Evolutionary conservation across 2,113 vertebrate genomes (phyloP).

Genomic region (Pterophyllum scalare): DNA sequence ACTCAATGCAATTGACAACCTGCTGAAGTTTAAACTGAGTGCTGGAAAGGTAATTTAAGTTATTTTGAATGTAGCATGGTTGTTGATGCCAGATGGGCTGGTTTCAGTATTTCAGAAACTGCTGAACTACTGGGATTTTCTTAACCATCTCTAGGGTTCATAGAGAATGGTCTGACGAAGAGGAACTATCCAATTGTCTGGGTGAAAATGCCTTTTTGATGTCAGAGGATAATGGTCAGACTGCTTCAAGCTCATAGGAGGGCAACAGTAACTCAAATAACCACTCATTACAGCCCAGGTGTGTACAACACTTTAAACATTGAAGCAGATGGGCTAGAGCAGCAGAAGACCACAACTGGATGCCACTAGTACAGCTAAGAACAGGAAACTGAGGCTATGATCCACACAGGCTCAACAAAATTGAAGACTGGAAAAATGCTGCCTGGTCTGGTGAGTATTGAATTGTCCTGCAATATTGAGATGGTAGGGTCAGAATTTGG

Average conservation of each 20-base stretch:
- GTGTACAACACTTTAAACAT: not conserved
- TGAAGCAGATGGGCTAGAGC: not conserved
- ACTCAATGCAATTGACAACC: not conserved
- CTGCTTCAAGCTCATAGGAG: not conserved
- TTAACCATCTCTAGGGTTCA: not conserved
- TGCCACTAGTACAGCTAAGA: not conserved
- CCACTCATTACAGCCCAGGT: not conserved
- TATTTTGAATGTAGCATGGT: not conserved
- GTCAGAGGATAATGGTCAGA: not conserved
- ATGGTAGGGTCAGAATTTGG: not conserved
- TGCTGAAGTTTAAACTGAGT: not conserved
- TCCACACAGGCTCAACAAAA: not conserved
- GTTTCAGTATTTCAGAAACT: not conserved
- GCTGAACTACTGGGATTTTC: not conserved
- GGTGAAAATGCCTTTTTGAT: not conserved
- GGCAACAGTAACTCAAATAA: not conserved
- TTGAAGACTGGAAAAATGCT: not conserved
- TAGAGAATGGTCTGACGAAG: not conserved
- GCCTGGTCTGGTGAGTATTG: not conserved
- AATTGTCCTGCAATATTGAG: not conserved
- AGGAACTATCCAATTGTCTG: not conserved
- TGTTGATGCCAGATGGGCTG: not conserved
- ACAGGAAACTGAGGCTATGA: rapidly evolving
- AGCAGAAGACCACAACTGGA: not conserved
- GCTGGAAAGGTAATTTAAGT: not conserved